These are phyloP conservation scores for Mungos mungo DNA, from an alignment of 2,113 vertebrate species.

Conservation along the genomic window DNA sequence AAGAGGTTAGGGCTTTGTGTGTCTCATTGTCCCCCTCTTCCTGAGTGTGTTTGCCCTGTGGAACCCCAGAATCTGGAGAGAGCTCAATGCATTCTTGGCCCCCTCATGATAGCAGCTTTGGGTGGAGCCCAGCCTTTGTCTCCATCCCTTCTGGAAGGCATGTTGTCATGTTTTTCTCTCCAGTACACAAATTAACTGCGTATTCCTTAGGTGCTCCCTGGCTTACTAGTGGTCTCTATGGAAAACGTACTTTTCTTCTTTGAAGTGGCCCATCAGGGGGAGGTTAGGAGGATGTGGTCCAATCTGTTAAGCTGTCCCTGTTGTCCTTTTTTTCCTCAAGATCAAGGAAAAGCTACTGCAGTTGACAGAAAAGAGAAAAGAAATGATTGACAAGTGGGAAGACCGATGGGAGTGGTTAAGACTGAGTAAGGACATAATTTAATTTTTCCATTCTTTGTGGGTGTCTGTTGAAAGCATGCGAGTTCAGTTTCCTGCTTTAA, in stretches of 20 bases:
- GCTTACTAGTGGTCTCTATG: neutral
- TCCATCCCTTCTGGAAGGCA: neutral
- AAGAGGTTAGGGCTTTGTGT: neutral
- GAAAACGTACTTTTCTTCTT: neutral
- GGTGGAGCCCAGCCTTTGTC: neutral
- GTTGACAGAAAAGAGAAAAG: slow-evolving; percentile 98
- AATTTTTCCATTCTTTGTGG: slow-evolving; percentile 9
- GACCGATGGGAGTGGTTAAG: slow-evolving; percentile 99
- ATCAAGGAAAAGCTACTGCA: slow-evolving; percentile 97
- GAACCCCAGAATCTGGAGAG: neutral
- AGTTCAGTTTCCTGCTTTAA: neutral
- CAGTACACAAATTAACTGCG: neutral
- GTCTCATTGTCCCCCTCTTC: neutral
- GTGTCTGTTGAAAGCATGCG: neutral
- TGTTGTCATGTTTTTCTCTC: neutral
- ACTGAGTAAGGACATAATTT: slow-evolving; percentile 89
- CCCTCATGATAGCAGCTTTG: neutral
- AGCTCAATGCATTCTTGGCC: neutral
- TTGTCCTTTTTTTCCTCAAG: slow-evolving; percentile 80
- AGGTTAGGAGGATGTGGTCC: neutral
- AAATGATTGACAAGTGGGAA: slow-evolving; percentile 99
- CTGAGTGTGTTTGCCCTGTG: neutral
- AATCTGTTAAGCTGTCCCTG: neutral
- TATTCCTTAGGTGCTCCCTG: neutral
- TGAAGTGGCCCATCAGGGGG: neutral